These are phyloP conservation scores for Poliocrania exsul DNA, from an alignment of 2,797 vertebrate genomes.

Conservation along the genomic window DNA sequence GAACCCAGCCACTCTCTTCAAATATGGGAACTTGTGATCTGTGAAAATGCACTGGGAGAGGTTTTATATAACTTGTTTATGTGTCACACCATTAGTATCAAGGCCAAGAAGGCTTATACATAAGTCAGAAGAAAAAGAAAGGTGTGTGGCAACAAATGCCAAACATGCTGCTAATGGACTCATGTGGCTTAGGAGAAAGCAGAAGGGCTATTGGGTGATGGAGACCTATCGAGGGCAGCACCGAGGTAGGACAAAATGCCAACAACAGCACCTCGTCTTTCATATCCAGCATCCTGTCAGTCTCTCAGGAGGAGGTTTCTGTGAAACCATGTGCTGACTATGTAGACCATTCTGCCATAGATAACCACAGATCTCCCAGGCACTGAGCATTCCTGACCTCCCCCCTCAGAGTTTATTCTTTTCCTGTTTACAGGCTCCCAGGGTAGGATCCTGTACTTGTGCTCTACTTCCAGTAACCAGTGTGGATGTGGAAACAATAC, in stretches of 20 bases:
- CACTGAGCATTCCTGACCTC: fast-evolving
- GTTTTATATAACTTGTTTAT: constrained; percentile 3
- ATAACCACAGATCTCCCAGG: neutral
- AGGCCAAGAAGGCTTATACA: neutral
- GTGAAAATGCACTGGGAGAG: neutral
- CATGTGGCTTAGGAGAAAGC: fast-evolving
- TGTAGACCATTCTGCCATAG: neutral
- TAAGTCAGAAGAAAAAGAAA: neutral
- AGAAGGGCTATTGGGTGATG: neutral
- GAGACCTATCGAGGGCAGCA: neutral
- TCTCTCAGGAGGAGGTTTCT: neutral
- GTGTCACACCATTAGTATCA: neutral
- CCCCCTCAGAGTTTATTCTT: neutral
- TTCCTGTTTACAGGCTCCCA: neutral
- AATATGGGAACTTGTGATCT: neutral
- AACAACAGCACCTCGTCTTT: neutral
- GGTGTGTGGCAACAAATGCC: neutral
- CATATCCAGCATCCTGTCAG: neutral
- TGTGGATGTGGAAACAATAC: neutral
- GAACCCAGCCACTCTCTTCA: neutral
- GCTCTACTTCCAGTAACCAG: neutral
- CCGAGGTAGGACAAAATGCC: fast-evolving
- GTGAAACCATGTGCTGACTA: neutral
- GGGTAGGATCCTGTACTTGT: neutral
- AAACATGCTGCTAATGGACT: constrained; percentile 9